A percentile compares a stretch with the other conserved stretches of the same genome.
Evolutionary conservation across 2,888 invertebrate species (phyloP).

Genomic region (Spodoptera picta): DNA sequence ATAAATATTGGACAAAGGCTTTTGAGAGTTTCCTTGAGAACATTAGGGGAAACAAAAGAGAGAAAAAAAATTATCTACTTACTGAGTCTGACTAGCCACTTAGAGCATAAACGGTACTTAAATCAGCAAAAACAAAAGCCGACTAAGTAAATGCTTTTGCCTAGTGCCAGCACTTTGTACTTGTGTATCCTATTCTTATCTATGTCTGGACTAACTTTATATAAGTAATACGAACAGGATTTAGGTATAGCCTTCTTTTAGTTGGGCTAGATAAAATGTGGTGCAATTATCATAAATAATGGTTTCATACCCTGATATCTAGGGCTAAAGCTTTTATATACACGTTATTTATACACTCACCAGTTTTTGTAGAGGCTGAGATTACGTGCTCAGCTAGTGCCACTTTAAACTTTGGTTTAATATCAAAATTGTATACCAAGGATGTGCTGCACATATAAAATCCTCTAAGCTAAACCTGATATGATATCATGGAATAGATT

Average conservation of each 20-base stretch:
- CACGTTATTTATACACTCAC: too few species aligned
- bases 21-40: constrained; percentile 55
- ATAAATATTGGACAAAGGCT: constrained; percentile 60
- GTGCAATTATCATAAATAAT: constrained; percentile 3
- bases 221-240: constrained; percentile 52
- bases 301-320: not conserved
- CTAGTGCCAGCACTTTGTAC: constrained; percentile 66
- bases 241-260: constrained; percentile 34
- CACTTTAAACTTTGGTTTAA: too few species aligned
- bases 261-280: constrained; percentile 7
- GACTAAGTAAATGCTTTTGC: constrained; percentile 69
- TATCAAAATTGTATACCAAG: too few species aligned
- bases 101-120: constrained; percentile 74
- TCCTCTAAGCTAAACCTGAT: too few species aligned
- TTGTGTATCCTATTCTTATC: constrained; percentile 60
- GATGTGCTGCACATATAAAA: too few species aligned
- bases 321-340: not conserved
- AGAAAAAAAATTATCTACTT: constrained; percentile 67
- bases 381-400: not conserved
- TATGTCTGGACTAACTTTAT: constrained; percentile 53
- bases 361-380: too few species aligned
- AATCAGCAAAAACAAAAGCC: constrained; percentile 79
- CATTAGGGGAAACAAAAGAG: constrained; percentile 58
- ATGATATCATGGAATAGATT: too few species aligned
- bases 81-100: constrained; percentile 72